Evolutionary conservation across 2,113 vertebrate genomes (phyloP), one percentile per base, ranked within the genome.

Genomic region (Carollia perspicillata): DNA sequence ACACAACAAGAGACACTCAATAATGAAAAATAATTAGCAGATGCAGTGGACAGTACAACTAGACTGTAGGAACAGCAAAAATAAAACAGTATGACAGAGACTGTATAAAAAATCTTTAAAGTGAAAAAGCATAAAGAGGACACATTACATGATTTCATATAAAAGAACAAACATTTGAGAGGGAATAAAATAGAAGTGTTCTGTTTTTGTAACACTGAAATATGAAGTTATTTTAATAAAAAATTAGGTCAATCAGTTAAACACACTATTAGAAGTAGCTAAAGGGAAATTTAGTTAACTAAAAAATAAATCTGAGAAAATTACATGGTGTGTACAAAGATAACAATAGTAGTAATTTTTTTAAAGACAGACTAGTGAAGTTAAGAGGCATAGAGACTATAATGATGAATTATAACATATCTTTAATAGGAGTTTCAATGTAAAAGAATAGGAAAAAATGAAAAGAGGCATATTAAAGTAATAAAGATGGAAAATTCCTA

Each of bases 241-340:
- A 66, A 47, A 20, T 8, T 88, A 49, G 16, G 30, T 72, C 9
- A 65, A n/a, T n/a, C 17, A 14, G 7, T 69, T 68, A 68, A 77
- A 40, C 14, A 78, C 6, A 10, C 10, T 66, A 14, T 20, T 66
- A 55, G 37, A 79, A 53, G 8, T 17, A 85, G 8, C 35, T 63
- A 53, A 86, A 81, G 44, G n/a, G 26, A 75, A 81, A 87, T n/a
- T n/a, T n/a, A n/a, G 17, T 55, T 55, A 55, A 47, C 8, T 74
- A 26, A 58, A 81, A 87, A 87, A 95, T 75, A 74, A 80, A 79
- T 74, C 55, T 69, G 33, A 74, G 40, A 92, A 81, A 92, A 81
- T 55, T 55, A 86, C 13, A 55, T 66, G 13, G 53, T 44, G 44
- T 65, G 30, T 40, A 66, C 9, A 86, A 87, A 75, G 37, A 81